Evolutionary conservation across 2,113 vertebrate genomes (phyloP), one percentile per base, ranked within the genome.

Genomic region (Nipponia nippon): DNA sequence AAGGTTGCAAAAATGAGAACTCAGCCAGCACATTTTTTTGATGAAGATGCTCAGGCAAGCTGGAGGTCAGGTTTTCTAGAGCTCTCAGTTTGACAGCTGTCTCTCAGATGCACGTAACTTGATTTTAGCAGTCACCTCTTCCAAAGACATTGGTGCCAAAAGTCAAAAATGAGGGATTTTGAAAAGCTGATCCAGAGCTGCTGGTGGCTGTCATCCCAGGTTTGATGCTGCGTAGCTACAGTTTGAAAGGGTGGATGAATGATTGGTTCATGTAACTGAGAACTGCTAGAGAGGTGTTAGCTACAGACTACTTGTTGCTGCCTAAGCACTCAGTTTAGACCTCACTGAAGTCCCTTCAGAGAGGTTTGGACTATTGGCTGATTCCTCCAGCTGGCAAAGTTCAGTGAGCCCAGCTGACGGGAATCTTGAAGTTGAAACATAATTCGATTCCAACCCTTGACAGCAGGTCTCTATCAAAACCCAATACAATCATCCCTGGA

Each of bases 81-180:
- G 44, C 30, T 86, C 82, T 82, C 26, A 3, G 69, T 63, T 95
- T 96, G 91, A 95, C 91, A 90, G 72, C 86, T 89, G 46, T 90
- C 92, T 92, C 59, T 96, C 89, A 93, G 53, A 93, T 90, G 32
- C 67, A 18, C 9, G 15, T 40, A 79, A 50, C 59, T 80, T 85
- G 53, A 87, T 80, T 94, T 91, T 83, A 67, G 58, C 94, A 86
- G 66, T 65, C 63, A 88, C 50, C 75, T 96, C 83, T 88, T 90
- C 65, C 3, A 2, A 93, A 95, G 87, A 66, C 50, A 32, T 55
- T 18, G 32, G 59, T 83, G 89, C 42, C 84, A 93, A 81, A 90
- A 90, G 76, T 83, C n/a, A 94, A 25, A 96, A 93, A 65, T 36
- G 50, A 17, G 42, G 47, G 42, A 61, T 85, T 97, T 93, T 87